Percentiles rank a stretch among this genome's conserved stretches.
Evolutionary conservation across 2,797 vertebrate genomes (phyloP).

Genomic region (Scleropages formosus): DNA sequence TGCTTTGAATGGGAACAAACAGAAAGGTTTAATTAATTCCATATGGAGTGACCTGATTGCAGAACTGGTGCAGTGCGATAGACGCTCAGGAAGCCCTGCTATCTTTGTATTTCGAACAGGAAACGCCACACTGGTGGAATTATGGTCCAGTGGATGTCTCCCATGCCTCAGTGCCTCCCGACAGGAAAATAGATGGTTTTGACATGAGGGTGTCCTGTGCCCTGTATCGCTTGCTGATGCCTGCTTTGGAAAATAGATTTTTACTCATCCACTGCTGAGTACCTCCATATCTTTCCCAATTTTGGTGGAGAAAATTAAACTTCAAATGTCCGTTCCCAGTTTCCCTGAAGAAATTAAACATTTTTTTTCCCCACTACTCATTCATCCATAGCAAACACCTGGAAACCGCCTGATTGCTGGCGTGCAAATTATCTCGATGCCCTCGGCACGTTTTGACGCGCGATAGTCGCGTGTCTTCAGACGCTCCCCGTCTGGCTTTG

Average conservation of each 20-base stretch:
- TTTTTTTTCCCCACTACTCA: conserved; percentile 1
- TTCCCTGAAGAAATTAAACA: conserved; percentile 34
- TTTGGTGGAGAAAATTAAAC: conserved; percentile 30
- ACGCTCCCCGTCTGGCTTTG: neutral
- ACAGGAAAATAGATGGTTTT: conserved; percentile 47
- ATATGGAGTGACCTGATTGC: neutral
- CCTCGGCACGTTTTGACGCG: conserved; percentile 21
- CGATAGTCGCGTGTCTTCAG: conserved; percentile 15
- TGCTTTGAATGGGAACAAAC: neutral
- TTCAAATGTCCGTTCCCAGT: conserved; percentile 22
- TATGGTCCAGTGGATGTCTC: conserved; percentile 46
- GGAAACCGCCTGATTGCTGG: neutral
- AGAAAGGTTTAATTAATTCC: conserved; percentile 17
- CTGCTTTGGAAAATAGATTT: conserved; percentile 47
- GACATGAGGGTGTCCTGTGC: conserved; percentile 37
- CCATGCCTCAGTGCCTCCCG: conserved; percentile 39
- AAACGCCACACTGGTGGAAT: conserved; percentile 45
- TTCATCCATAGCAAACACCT: neutral
- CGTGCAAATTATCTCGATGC: conserved; percentile 2
- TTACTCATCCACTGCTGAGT: conserved; percentile 43
- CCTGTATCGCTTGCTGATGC: conserved; percentile 49
- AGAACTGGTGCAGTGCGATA: neutral
- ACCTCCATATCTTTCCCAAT: conserved; percentile 33
- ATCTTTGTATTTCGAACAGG: conserved; percentile 35
- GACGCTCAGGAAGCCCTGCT: neutral